Conservation (phyloP, 2,113 vertebrate genomes). For the Pelobates fuscus region DNA sequence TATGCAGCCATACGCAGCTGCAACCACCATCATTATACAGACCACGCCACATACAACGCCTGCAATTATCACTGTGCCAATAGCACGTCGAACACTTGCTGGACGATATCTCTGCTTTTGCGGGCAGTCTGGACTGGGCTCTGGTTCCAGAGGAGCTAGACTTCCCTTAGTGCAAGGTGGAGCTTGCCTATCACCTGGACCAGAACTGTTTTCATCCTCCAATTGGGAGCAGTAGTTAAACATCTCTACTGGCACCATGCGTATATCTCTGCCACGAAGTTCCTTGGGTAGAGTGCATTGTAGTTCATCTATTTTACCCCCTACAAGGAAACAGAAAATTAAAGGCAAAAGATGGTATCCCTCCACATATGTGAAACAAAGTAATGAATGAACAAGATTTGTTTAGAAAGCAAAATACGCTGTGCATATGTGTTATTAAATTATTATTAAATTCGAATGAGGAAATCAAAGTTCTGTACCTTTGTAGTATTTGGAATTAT, state of each 20-base stretch:
- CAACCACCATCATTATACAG: slow-evolving; percentile 98
- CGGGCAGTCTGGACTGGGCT: slow-evolving; percentile 70
- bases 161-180: slow-evolving; percentile 82
- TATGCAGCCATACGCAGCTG: slow-evolving; percentile 94
- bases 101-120: slow-evolving; percentile 85
- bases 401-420: too few species aligned
- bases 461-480: too few species aligned
- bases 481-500: too few species aligned
- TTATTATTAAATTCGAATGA: too few species aligned
- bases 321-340: slow-evolving; percentile 63
- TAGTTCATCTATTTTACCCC: slow-evolving; percentile 91
- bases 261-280: slow-evolving; percentile 93
- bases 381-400: too few species aligned
- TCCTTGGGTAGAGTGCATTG: slow-evolving; percentile 96
- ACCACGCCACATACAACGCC: slow-evolving; percentile 95
- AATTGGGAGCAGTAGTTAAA: slow-evolving; percentile 96
- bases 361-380: too few species aligned
- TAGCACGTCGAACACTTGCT: slow-evolving; percentile 88
- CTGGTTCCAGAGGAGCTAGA: slow-evolving; percentile 66
- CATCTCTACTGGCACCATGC: slow-evolving; percentile 94
- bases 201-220: slow-evolving; percentile 84
- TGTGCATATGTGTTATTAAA: too few species aligned
- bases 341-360: too few species aligned
- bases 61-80: slow-evolving; percentile 94
- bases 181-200: slow-evolving; percentile 70